phyloP scores from a whole-genome alignment of 2,888 invertebrate species.

The Campoplex capitator region DNA sequence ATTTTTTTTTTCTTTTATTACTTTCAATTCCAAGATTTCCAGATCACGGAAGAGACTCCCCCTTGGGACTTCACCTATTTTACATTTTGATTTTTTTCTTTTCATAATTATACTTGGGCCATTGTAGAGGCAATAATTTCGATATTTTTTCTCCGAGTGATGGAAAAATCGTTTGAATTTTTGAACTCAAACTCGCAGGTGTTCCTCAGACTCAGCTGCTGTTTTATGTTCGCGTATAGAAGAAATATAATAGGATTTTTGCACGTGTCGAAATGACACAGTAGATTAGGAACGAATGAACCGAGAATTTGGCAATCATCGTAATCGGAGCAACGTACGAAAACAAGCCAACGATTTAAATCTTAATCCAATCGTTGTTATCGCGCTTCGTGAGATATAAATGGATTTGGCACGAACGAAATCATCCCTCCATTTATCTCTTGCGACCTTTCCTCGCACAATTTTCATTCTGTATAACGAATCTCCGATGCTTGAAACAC shows the following conservation, averaged over 20 bases:
- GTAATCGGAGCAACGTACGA: neutral
- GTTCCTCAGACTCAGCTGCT: neutral
- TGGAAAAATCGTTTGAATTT: neutral
- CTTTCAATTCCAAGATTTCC: neutral
- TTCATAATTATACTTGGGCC: neutral
- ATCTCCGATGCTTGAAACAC: neutral
- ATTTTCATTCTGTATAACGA: neutral
- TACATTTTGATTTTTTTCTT: neutral
- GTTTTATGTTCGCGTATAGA: neutral
- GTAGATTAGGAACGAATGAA: neutral
- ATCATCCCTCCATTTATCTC: neutral
- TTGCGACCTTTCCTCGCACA: neutral
- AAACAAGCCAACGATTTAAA: neutral
- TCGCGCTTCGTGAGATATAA: neutral
- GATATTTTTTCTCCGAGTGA: neutral
- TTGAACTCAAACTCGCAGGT: neutral
- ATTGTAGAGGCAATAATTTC: neutral
- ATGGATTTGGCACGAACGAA: neutral
- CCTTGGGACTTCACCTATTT: neutral
- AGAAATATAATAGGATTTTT: neutral
- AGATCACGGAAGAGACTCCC: neutral
- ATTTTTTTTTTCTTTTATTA: neutral
- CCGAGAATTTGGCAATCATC: neutral
- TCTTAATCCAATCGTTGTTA: constrained; percentile 6
- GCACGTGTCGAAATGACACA: neutral